Conservation (phyloP, 92 coral and sea anemone genomes). For the Palythoa grandiflora region DNA sequence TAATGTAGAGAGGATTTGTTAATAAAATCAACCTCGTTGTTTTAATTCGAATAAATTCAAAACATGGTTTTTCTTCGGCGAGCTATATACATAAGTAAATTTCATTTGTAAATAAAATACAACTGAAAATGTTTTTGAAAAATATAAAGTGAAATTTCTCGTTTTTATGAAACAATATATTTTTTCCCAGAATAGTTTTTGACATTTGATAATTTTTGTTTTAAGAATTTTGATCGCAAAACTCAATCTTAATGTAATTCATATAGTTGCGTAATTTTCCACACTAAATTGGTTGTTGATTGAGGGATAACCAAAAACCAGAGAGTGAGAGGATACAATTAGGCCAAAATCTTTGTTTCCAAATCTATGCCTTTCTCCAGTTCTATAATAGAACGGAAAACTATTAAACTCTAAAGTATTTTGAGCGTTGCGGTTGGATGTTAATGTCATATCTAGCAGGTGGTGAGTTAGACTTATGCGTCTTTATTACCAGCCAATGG, state of each 20-base stretch:
- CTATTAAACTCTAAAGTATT: not conserved
- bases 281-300: no score
- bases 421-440: not conserved
- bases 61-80: no score
- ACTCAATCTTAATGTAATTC: not conserved
- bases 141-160: not conserved
- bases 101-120: not conserved
- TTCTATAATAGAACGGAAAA: not conserved
- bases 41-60: no score
- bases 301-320: not conserved
- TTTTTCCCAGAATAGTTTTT: no score
- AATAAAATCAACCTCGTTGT: no score
- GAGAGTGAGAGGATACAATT: not conserved
- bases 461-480: not conserved
- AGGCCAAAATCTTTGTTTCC: not conserved
- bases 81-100: no score
- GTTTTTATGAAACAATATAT: no score
- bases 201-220: no score
- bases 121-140: not conserved
- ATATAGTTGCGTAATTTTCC: not conserved
- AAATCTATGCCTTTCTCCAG: not conserved
- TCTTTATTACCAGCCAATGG: slow-evolving; percentile 25
- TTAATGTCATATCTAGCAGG: slow-evolving; percentile 10
- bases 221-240: no score
- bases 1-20: no score